Evolutionary conservation across 2,113 vertebrate species (phyloP).

Genomic region (Sinocyclocheilus maitianheensis): DNA sequence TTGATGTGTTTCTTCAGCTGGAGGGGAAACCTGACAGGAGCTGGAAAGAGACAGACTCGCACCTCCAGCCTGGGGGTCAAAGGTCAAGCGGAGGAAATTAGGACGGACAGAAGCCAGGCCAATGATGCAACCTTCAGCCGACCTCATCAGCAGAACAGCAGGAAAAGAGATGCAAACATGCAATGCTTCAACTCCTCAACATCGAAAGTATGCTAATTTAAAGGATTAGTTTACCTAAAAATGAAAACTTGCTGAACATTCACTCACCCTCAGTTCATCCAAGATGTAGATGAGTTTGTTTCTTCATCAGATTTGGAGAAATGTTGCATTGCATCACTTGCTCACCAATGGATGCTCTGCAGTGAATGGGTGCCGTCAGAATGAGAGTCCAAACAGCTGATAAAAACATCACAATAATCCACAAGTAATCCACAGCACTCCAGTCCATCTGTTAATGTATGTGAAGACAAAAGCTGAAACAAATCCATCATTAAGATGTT

Average conservation of each 20-base stretch:
- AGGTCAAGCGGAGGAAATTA: constrained; percentile 44
- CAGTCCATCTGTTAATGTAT: background rate
- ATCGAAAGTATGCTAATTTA: background rate
- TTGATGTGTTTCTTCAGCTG: background rate
- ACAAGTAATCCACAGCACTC: no score
- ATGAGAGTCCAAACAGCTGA: no score
- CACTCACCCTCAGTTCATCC: background rate
- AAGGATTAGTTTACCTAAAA: background rate
- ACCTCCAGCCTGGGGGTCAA: constrained; percentile 3
- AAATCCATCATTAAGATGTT: background rate
- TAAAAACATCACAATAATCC: no score
- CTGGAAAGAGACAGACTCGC: constrained; percentile 10
- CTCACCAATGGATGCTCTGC: background rate
- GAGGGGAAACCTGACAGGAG: constrained; percentile 22
- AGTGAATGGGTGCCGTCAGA: background rate
- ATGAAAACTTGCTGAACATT: background rate
- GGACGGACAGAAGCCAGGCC: constrained; percentile 29
- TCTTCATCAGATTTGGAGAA: background rate
- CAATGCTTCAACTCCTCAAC: background rate
- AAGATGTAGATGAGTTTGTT: background rate
- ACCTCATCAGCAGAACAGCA: constrained; percentile 15
- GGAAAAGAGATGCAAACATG: constrained; percentile 2
- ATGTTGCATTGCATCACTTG: background rate
- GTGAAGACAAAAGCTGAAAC: accelerated
- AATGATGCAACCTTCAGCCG: background rate